Evolutionary conservation across 2,113 vertebrate genomes (phyloP).

Genomic region (Halcyon malimbica): DNA sequence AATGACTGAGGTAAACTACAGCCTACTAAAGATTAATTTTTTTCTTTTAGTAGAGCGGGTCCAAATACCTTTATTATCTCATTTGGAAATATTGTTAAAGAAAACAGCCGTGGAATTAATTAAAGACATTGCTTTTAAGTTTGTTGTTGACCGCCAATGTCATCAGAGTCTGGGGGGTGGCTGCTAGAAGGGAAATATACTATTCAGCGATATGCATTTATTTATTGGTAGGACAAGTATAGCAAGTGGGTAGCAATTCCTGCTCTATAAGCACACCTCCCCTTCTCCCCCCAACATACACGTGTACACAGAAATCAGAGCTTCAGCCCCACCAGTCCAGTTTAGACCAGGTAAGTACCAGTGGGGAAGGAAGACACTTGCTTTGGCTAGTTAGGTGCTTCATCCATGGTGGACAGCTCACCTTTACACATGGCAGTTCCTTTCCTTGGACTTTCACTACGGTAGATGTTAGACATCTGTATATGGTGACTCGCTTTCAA

Average conservation of each 20-base stretch:
- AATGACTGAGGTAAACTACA: background rate
- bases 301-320: background rate
- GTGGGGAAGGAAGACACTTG: background rate
- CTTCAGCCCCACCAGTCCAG: background rate
- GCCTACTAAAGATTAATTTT: background rate
- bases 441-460: background rate
- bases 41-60: background rate
- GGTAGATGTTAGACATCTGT: background rate
- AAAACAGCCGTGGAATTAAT: background rate
- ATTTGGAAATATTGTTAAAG: background rate
- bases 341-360: background rate
- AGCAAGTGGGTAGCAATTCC: background rate
- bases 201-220: background rate
- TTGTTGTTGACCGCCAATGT: background rate
- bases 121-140: background rate
- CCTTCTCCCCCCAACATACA: background rate
- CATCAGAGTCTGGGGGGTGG: background rate
- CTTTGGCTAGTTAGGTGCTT: background rate
- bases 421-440: accelerated
- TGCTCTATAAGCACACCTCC: background rate
- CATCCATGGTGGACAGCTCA: background rate
- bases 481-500: background rate
- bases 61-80: background rate
- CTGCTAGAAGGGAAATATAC: background rate
- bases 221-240: background rate